These are phyloP conservation scores for Stegana nigrithorax DNA, from an alignment of 2,888 invertebrate species.

Conservation along the genomic window DNA sequence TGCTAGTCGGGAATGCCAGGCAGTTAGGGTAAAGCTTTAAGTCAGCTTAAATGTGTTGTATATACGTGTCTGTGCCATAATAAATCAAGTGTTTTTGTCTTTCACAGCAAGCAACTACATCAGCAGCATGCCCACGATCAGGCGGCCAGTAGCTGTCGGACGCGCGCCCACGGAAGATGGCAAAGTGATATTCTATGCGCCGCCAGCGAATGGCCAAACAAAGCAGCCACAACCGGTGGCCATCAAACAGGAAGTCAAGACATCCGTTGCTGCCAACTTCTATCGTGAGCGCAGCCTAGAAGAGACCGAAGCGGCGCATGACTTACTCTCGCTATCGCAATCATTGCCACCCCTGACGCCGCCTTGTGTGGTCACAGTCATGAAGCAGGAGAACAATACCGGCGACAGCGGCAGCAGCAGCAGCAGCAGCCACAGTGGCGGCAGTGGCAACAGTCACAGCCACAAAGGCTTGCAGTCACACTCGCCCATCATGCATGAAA, in stretches of 20 bases:
- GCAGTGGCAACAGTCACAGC: conserved; percentile 25
- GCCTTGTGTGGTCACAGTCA: conserved; percentile 76
- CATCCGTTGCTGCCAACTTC: conserved; percentile 24
- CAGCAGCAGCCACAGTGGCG: conserved; percentile 22
- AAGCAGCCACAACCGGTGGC: conserved; percentile 40
- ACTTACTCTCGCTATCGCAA: conserved; percentile 80
- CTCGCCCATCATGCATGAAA: conserved; percentile 66
- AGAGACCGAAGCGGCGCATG: conserved; percentile 91
- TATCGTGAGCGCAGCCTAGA: conserved; percentile 77
- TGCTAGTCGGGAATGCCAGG: no score
- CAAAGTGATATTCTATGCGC: conserved; percentile 68
- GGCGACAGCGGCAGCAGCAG: not conserved
- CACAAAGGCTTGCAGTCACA: conserved; percentile 33
- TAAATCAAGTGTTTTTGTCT: not conserved
- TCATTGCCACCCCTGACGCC: conserved; percentile 81
- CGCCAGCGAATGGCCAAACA: conserved; percentile 59
- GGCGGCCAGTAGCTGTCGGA: no score
- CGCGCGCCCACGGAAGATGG: conserved; percentile 59
- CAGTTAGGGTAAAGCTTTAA: no score
- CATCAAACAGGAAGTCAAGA: conserved; percentile 37
- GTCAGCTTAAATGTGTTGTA: no score
- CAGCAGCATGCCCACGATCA: not conserved
- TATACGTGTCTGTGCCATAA: not conserved
- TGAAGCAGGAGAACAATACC: conserved; percentile 66
- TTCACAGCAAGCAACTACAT: not conserved